Conservation (phyloP, 2,113 vertebrate genomes). For the Pomatostomus ruficeps region DNA sequence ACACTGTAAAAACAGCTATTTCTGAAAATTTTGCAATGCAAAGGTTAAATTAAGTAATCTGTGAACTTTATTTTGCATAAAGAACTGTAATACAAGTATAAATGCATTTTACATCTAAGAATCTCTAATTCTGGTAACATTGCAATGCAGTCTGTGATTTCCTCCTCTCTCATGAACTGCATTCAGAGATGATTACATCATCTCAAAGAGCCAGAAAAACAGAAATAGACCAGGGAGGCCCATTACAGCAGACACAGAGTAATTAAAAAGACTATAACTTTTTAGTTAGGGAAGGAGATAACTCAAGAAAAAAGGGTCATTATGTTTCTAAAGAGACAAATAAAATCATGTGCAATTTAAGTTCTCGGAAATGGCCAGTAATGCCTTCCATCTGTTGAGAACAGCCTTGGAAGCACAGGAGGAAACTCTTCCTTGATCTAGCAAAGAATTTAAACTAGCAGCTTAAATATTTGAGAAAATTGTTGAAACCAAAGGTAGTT, state of each 20-base stretch:
- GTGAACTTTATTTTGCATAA: background rate
- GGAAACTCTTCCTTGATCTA: background rate
- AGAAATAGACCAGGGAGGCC: constrained; percentile 15
- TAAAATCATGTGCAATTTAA: constrained; percentile 37
- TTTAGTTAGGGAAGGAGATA: constrained; percentile 34
- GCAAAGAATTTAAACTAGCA: background rate
- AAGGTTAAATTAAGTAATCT: background rate
- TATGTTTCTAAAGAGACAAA: constrained; percentile 45
- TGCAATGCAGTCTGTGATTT: background rate
- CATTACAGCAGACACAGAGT: background rate
- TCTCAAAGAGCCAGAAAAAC: background rate
- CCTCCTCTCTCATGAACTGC: background rate
- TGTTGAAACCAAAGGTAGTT: background rate
- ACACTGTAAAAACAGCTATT: background rate
- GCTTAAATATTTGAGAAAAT: background rate
- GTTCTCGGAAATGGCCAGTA: constrained; percentile 29
- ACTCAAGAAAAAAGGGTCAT: background rate
- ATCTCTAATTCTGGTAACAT: background rate
- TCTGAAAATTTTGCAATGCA: background rate
- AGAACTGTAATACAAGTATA: background rate
- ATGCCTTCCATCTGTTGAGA: constrained; percentile 39
- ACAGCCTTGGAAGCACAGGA: background rate
- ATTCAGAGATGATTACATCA: constrained; percentile 12
- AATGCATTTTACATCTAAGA: background rate
- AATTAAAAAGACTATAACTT: constrained; percentile 36